Percentiles rank a stretch among this genome's conserved stretches.
phyloP scores from a whole-genome alignment of 2,888 invertebrate species.

The Rambutsinella grinnellia region DNA sequence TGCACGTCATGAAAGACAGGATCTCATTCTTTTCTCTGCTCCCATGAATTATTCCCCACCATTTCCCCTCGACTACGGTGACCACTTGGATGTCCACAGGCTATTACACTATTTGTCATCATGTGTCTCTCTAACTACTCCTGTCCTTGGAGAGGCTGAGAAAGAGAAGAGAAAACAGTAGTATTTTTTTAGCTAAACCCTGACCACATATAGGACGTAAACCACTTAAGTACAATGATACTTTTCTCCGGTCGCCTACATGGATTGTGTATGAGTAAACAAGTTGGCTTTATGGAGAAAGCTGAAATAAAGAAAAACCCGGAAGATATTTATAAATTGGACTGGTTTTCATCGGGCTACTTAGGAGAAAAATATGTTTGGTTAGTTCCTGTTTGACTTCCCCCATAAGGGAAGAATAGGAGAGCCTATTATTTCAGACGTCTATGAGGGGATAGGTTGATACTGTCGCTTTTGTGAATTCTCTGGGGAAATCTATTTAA shows the following conservation, averaged over 20 bases:
- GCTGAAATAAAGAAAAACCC: slow-evolving; percentile 6
- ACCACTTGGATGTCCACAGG: slow-evolving; percentile 53
- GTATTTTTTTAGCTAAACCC: not conserved
- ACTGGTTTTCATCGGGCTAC: not conserved
- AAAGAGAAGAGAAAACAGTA: not conserved
- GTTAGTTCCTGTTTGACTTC: not conserved
- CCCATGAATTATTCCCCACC: slow-evolving; percentile 54
- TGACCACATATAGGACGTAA: not conserved
- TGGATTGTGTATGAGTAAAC: slow-evolving; percentile 33
- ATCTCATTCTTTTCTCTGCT: slow-evolving; percentile 39
- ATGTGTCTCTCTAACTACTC: slow-evolving; percentile 41
- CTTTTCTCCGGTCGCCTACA: not conserved
- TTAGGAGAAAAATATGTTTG: not conserved
- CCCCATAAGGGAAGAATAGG: not conserved
- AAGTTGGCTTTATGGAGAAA: slow-evolving; percentile 12
- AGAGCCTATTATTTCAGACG: no score
- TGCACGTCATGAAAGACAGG: slow-evolving; percentile 47
- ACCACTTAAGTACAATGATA: slow-evolving; percentile 29
- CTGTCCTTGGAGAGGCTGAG: slow-evolving; percentile 12
- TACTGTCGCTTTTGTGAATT: not conserved
- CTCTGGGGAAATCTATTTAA: slow-evolving; percentile 47
- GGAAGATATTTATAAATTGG: no score
- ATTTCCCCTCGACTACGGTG: slow-evolving; percentile 49
- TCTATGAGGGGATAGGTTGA: not conserved
- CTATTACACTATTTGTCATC: slow-evolving; percentile 55